Percentiles rank a stretch among this genome's conserved stretches.
Evolutionary conservation across 1,140 invertebrate species (phyloP).

Genomic region (Drosophila melanica): DNA sequence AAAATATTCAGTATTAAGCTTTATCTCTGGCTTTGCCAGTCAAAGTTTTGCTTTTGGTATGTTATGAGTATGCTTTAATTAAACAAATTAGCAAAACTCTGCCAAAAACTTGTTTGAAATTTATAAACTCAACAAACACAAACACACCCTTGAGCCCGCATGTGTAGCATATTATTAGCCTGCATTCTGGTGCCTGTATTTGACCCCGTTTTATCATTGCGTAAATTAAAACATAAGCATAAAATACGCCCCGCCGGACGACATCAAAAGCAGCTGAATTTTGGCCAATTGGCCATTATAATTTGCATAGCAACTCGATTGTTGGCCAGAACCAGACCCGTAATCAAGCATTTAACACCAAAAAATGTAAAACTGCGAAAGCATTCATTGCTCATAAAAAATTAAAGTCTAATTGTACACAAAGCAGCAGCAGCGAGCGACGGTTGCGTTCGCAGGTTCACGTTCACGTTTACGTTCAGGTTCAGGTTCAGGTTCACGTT

Average conservation of each 20-base stretch:
- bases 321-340: constrained; percentile 22
- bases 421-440: constrained; percentile 1
- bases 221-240: constrained; percentile 54
- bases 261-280: constrained; percentile 68
- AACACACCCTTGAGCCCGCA: constrained; percentile 16
- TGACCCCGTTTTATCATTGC: constrained; percentile 53
- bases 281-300: constrained; percentile 37
- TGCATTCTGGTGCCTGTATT: constrained; percentile 47
- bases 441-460: background rate
- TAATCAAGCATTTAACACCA: constrained; percentile 80
- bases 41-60: constrained; percentile 8
- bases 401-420: constrained; percentile 74
- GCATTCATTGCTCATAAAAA: constrained; percentile 80
- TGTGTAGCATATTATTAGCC: constrained; percentile 52
- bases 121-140: constrained; percentile 10
- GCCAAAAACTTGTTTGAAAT: constrained; percentile 23
- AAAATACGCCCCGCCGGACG: constrained; percentile 19
- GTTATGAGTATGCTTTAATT: constrained; percentile 1
- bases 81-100: constrained; percentile 7
- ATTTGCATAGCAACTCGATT: constrained; percentile 59
- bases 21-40: background rate
- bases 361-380: constrained; percentile 72
- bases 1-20: no score
- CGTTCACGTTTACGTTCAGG: constrained; percentile 15
- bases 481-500: constrained; percentile 23